Percentiles rank a stretch among this genome's conserved stretches.
Evolutionary conservation across 2,888 invertebrate genomes (phyloP).

Genomic region (Callimorpha dominula): DNA sequence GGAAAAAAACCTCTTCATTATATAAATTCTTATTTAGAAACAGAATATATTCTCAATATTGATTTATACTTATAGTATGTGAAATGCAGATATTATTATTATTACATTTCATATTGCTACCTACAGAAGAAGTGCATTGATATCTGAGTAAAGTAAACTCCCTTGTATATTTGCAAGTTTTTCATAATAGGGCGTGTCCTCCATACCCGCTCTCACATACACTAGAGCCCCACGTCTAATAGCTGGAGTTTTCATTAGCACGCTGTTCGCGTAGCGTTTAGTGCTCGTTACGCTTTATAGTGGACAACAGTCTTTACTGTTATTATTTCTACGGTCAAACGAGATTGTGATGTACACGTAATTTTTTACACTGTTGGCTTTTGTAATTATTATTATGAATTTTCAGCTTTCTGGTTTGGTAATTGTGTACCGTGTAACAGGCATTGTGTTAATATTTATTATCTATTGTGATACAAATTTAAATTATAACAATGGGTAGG

Average conservation of each 20-base stretch:
- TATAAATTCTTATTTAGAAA: too few species aligned
- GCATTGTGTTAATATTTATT: conserved; percentile 5
- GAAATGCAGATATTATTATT: too few species aligned
- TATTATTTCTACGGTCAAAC: conserved; percentile 59
- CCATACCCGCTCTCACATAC: conserved; percentile 13
- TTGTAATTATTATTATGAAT: conserved; percentile 40
- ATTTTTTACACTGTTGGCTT: conserved; percentile 41
- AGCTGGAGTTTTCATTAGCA: conserved; percentile 72
- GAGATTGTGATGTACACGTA: conserved; percentile 51
- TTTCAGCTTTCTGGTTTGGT: conserved; percentile 18
- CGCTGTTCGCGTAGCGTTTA: conserved; percentile 63
- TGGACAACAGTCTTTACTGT: conserved; percentile 64
- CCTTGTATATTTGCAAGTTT: too few species aligned
- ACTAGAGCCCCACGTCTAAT: conserved; percentile 49
- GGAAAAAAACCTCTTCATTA: too few species aligned
- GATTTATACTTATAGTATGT: background rate
- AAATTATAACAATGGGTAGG: background rate
- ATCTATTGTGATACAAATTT: background rate
- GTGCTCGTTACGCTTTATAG: conserved; percentile 68
- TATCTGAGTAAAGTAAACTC: too few species aligned
- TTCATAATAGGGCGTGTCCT: too few species aligned
- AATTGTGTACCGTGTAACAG: conserved; percentile 3
- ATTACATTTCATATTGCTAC: too few species aligned
- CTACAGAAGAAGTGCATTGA: too few species aligned
- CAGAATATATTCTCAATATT: too few species aligned